These are phyloP conservation scores for Stichopus horrens DNA, from an alignment of 53 echinoderm and acorn worm genomes.

Conservation along the genomic window DNA sequence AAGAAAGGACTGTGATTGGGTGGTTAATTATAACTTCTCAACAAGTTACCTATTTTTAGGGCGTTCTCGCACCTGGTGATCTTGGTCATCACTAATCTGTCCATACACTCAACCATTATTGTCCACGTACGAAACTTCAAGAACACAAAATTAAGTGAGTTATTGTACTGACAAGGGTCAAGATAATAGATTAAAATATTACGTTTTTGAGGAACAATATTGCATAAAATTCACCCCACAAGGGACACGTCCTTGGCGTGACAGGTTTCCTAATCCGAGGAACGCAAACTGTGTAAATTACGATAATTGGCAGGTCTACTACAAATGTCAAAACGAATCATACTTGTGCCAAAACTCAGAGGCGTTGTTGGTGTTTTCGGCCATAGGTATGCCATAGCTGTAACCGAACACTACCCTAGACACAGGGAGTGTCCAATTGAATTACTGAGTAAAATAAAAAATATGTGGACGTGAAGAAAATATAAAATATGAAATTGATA, in stretches of 20 bases:
- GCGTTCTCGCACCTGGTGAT: no score
- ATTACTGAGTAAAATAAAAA: background rate
- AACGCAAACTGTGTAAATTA: conserved; percentile 32
- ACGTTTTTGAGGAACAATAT: background rate
- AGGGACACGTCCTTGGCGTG: no score
- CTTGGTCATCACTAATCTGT: no score
- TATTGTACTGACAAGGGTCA: conserved; percentile 45
- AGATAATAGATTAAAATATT: background rate
- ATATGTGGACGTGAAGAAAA: no score
- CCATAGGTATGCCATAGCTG: conserved; percentile 7
- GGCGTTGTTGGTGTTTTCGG: background rate
- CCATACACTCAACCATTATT: no score
- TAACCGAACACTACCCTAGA: conserved; percentile 27
- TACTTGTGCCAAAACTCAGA: background rate
- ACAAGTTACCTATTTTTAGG: no score
- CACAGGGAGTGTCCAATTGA: conserved; percentile 41
- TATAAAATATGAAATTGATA: conserved; percentile 16
- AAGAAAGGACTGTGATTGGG: no score
- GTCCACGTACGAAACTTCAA: background rate
- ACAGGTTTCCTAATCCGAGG: background rate
- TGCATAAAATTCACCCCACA: background rate
- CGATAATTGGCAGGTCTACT: conserved; percentile 22
- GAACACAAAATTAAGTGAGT: conserved; percentile 17
- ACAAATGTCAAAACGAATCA: background rate
- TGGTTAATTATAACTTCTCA: no score